phyloP scores from a whole-genome alignment of 1,140 invertebrate species.

The Semibalanus balanoides region DNA sequence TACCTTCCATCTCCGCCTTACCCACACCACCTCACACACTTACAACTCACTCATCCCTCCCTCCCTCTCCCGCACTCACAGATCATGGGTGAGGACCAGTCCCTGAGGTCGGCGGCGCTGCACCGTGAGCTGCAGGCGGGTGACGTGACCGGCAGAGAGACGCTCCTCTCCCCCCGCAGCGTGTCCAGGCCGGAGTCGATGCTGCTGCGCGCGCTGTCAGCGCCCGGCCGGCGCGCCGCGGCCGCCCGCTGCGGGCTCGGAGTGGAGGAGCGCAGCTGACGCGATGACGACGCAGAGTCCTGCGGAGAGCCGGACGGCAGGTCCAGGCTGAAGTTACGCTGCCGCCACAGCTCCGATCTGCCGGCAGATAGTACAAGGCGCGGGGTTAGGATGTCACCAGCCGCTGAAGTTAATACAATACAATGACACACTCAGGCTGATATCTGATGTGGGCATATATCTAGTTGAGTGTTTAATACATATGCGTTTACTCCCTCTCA shows the following conservation, averaged over 20 bases:
- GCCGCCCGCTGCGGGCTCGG: slow-evolving; percentile 15
- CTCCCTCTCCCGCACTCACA: slow-evolving; percentile 14
- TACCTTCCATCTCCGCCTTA: too few species aligned
- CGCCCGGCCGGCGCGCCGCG: slow-evolving; percentile 60
- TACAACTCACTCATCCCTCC: too few species aligned
- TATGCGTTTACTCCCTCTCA: too few species aligned
- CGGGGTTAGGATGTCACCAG: too few species aligned
- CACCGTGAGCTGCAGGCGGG: slow-evolving; percentile 7
- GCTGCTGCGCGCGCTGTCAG: slow-evolving; percentile 54
- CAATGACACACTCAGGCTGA: too few species aligned
- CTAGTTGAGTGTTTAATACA: too few species aligned
- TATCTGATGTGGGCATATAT: too few species aligned
- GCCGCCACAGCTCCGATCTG: slow-evolving; percentile 34
- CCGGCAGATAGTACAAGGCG: too few species aligned
- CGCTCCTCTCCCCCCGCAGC: slow-evolving; percentile 10
- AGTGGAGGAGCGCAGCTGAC: slow-evolving; percentile 29
- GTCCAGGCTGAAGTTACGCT: slow-evolving; percentile 29
- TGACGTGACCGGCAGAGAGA: background rate
- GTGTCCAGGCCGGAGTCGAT: slow-evolving; percentile 22
- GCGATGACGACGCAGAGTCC: slow-evolving; percentile 24
- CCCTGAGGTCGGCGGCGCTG: slow-evolving; percentile 24
- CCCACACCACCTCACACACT: too few species aligned
- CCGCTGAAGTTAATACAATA: too few species aligned
- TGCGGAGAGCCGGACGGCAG: slow-evolving; percentile 17
- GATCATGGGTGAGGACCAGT: slow-evolving; percentile 28